Base-by-base conservation (phyloP, 2,888 invertebrate species). In the Macrophya alboannulata region DNA sequence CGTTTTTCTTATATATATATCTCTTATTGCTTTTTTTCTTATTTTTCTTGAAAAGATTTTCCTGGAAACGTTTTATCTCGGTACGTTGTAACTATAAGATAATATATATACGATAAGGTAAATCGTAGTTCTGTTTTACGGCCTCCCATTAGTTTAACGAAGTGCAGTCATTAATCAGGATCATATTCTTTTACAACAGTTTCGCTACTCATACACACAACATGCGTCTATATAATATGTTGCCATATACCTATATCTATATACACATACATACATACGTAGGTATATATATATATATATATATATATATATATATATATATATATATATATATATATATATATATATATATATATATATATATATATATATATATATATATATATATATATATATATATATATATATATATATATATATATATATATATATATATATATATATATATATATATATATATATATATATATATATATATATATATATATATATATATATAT, bases 61-160 rank as follows among this genome's bases (percentile, higher is more conserved):
- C 55, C 55, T n/a, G n/a, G 6, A 6, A 8, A 55, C 0, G n/a
- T 55, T n/a, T 55, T n/a, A 55, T n/a, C 55, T 48, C 21, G 62
- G 21, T 62, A 3, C n/a, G n/a, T 3, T 25, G 25, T 25, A 25
- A 9, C 12, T 37, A 40, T 4, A 8, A 4, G n/a, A 1, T 8
- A 37, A 43, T 45, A n/a, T 55, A 43, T 45, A n/a, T 55, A 31
- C 48, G 51, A 77, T 77, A 17, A 37, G 77, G 25, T 51, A 51
- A 77, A 77, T 62, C 81, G 62, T n/a, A 81, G 37, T 62, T 62
- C 10, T 81, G 62, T 62, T 81, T 59, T 62, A 81, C 37, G n/a
- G 62, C 43, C 81, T 59, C 15, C 25, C 43, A 81, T 81, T 81
- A 81, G 62, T 81, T 81, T 62, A 81, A 81, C 81, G 81, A 81